Percentiles rank a stretch among this genome's conserved stretches.
Evolutionary conservation across 2,797 vertebrate species (phyloP).

Genomic region (Myotis findleyi): DNA sequence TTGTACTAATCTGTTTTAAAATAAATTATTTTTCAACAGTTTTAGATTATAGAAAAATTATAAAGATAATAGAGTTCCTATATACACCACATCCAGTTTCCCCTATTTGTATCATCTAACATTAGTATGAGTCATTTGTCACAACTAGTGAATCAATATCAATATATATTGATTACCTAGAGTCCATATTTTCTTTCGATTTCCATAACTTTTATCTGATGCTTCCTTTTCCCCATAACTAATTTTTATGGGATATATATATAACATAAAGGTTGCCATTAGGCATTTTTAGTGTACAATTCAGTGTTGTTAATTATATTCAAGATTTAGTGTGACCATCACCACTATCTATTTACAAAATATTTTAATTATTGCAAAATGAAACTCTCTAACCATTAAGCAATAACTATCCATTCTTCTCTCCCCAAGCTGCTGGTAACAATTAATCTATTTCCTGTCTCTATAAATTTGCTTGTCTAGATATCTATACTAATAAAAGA

Average conservation of each 20-base stretch:
- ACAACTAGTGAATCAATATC: neutral
- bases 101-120: neutral
- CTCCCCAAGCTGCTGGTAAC: neutral
- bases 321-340: neutral
- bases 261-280: neutral
- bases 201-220: neutral
- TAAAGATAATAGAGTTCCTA: neutral
- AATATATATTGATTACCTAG: neutral
- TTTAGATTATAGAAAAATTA: neutral
- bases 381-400: neutral
- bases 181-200: neutral
- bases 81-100: neutral
- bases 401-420: neutral
- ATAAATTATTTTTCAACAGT: neutral
- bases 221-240: neutral
- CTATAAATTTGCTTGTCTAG: neutral
- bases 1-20: neutral
- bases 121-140: neutral
- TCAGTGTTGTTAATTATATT: neutral
- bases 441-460: neutral
- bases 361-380: neutral
- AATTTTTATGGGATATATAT: neutral
- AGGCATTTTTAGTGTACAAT: neutral
- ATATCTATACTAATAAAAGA: too few species aligned
- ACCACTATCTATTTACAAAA: neutral